A percentile compares a stretch with the other conserved stretches of the same genome.
phyloP scores from a whole-genome alignment of 2,113 vertebrate species.

The Rana temporaria region DNA sequence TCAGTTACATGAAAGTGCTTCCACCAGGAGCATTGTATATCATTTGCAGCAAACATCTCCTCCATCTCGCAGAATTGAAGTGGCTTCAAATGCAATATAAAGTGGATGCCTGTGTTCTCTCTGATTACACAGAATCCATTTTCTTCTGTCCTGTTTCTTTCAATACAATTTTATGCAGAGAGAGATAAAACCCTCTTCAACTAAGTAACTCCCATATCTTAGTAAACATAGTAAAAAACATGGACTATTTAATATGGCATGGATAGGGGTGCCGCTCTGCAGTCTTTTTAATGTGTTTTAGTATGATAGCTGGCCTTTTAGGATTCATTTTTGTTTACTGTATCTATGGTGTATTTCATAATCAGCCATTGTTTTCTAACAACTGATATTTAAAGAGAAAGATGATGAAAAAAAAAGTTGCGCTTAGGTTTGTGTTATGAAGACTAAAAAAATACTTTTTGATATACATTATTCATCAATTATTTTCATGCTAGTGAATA shows the following conservation, averaged over 20 bases:
- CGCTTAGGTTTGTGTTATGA: too few relatives aligned
- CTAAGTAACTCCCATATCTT: slow-evolving; percentile 37
- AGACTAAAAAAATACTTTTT: too few relatives aligned
- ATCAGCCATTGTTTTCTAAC: too few relatives aligned
- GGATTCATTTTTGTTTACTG: not conserved
- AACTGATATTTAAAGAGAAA: too few relatives aligned
- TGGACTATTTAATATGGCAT: not conserved
- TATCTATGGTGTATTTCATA: too few relatives aligned
- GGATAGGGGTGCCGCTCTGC: not conserved
- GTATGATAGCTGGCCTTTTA: not conserved
- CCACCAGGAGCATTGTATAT: slow-evolving; percentile 41
- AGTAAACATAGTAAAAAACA: slow-evolving; percentile 30
- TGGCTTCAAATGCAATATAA: slow-evolving; percentile 52
- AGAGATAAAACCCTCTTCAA: slow-evolving; percentile 36
- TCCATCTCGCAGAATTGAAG: slow-evolving; percentile 46
- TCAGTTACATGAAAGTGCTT: slow-evolving; percentile 38
- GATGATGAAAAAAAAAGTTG: too few relatives aligned
- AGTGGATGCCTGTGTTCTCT: slow-evolving; percentile 36
- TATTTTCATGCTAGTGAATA: too few relatives aligned
- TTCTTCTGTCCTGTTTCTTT: slow-evolving; percentile 37
- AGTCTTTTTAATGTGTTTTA: not conserved
- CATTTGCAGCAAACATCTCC: slow-evolving; percentile 40
- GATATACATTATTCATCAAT: too few relatives aligned
- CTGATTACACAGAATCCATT: slow-evolving; percentile 51
- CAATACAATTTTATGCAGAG: slow-evolving; percentile 38